A percentile compares a stretch with the other conserved stretches of the same genome.
phyloP scores from a whole-genome alignment of 2,888 invertebrate species.

The Leptura quadrifasciata region DNA sequence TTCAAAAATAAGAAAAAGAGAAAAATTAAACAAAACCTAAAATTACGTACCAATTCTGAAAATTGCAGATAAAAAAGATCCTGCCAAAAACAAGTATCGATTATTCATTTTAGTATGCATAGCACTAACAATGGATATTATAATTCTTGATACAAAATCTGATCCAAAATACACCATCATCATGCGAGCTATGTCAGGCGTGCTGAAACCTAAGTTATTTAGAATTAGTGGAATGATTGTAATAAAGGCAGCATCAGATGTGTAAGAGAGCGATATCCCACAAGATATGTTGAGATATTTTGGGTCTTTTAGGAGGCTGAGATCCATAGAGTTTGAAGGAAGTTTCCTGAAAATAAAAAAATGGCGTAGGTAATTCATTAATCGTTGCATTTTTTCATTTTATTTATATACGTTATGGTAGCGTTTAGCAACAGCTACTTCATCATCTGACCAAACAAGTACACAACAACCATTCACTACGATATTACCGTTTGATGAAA shows the following conservation, averaged over 20 bases:
- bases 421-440: too few species aligned
- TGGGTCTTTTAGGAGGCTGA: slow-evolving; percentile 79
- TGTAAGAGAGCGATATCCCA: slow-evolving; percentile 82
- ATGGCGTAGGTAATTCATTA: too few species aligned
- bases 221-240: slow-evolving; percentile 82
- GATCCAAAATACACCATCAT: slow-evolving; percentile 83
- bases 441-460: too few species aligned
- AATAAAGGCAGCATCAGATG: slow-evolving; percentile 83
- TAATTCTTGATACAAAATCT: slow-evolving; percentile 81
- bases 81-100: slow-evolving; percentile 79
- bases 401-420: too few species aligned
- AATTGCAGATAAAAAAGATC: slow-evolving; percentile 81
- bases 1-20: neutral
- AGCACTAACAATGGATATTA: slow-evolving; percentile 79
- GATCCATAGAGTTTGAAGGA: slow-evolving; percentile 78
- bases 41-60: slow-evolving; percentile 79
- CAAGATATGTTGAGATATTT: slow-evolving; percentile 82
- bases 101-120: slow-evolving; percentile 78
- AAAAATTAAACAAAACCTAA: neutral
- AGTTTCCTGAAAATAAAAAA: slow-evolving; percentile 42
- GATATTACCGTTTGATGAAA: too few species aligned
- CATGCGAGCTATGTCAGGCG: slow-evolving; percentile 80
- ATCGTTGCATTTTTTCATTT: too few species aligned
- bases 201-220: slow-evolving; percentile 76
- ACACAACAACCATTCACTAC: too few species aligned